Conservation (phyloP, 1,140 invertebrate species). For the Cardiocondyla obscurior region DNA sequence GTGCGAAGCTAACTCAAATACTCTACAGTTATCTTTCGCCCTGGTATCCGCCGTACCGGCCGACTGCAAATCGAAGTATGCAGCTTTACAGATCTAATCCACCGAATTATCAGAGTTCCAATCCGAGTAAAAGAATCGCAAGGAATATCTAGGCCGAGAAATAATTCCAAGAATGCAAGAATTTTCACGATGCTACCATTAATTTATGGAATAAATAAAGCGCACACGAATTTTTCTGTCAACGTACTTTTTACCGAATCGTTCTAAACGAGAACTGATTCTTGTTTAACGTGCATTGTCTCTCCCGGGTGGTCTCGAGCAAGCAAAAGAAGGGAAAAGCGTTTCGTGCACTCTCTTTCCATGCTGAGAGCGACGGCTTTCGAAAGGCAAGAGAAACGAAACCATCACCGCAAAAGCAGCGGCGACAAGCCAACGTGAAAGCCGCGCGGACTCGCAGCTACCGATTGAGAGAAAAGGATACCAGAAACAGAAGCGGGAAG, state of each 20-base stretch:
- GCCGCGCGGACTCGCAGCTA: constrained; percentile 30
- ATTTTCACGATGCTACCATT: not conserved
- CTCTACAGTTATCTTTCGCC: constrained; percentile 21
- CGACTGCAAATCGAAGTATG: not conserved
- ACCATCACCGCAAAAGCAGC: constrained; percentile 43
- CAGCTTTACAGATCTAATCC: not conserved
- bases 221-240: not conserved
- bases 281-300: constrained; percentile 10
- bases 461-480: constrained; percentile 44
- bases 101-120: too few relatives aligned
- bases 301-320: constrained; percentile 55
- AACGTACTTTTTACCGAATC: constrained; percentile 24
- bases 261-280: constrained; percentile 46
- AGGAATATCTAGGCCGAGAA: not conserved
- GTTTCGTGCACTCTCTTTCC: constrained; percentile 6
- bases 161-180: not conserved
- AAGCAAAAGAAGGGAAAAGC: constrained; percentile 27
- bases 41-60: not conserved
- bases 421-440: constrained; percentile 53
- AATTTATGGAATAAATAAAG: not conserved
- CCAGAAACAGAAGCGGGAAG: constrained; percentile 32
- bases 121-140: not conserved
- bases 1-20: constrained; percentile 27
- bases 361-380: not conserved
- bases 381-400: constrained; percentile 47